phyloP scores from a whole-genome alignment of 1,140 invertebrate genomes.

The Caenorhabditis latens region DNA sequence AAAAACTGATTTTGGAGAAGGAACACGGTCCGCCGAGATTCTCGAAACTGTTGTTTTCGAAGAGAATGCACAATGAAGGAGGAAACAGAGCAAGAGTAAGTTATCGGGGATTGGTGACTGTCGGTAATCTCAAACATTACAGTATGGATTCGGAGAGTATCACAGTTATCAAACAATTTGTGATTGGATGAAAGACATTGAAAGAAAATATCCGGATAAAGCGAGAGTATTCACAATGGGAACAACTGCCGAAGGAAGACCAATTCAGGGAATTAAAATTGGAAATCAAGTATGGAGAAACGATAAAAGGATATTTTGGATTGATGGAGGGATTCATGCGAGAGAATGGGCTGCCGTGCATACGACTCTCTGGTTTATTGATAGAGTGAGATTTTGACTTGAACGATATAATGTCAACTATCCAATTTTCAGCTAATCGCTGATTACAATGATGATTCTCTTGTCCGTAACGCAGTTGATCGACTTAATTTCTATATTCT shows the following conservation, averaged over 20 bases:
- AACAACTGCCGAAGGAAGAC: conserved; percentile 78
- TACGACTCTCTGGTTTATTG: conserved; percentile 78
- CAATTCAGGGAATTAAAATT: conserved; percentile 79
- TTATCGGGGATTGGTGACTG: not conserved
- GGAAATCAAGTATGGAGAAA: conserved; percentile 70
- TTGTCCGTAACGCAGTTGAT: conserved; percentile 76
- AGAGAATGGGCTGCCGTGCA: conserved; percentile 79
- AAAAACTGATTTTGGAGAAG: conserved; percentile 79
- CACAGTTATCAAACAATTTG: conserved; percentile 78
- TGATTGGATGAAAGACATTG: conserved; percentile 79
- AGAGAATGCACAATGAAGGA: conserved; percentile 74
- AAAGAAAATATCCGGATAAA: conserved; percentile 76
- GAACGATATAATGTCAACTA: not conserved
- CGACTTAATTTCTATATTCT: conserved; percentile 79
- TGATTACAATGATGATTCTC: conserved; percentile 71
- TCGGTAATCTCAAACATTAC: conserved; percentile 69
- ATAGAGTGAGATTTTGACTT: conserved; percentile 59
- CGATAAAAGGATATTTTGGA: conserved; percentile 76
- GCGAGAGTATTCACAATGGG: conserved; percentile 78
- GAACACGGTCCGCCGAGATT: conserved; percentile 29
- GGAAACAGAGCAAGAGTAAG: conserved; percentile 70
- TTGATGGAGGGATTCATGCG: conserved; percentile 79
- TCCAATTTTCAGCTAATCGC: conserved; percentile 70
- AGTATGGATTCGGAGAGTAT: conserved; percentile 68
- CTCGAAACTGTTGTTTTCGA: conserved; percentile 69